Percentiles rank a stretch among this genome's conserved stretches.
These are phyloP conservation scores for Drosophila neonasuta DNA, from an alignment of 2,888 invertebrate genomes.

Conservation along the genomic window DNA sequence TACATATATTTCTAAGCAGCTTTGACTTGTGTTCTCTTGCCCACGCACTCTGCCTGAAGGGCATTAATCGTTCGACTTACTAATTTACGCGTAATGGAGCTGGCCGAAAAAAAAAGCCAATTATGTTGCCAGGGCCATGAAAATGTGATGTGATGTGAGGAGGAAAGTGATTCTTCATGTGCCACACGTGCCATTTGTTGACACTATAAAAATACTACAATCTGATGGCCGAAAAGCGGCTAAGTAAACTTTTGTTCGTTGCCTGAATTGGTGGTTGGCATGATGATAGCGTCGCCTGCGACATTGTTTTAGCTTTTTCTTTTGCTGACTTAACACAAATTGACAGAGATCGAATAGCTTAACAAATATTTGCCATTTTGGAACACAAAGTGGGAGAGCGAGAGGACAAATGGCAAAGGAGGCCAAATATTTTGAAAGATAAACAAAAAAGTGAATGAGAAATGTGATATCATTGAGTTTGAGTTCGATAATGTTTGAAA, in stretches of 20 bases:
- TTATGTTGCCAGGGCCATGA: slow-evolving; percentile 24
- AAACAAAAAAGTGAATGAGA: not conserved
- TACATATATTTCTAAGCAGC: too few relatives aligned
- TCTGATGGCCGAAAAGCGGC: slow-evolving; percentile 42
- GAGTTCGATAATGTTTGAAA: slow-evolving; percentile 1
- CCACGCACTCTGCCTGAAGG: slow-evolving; percentile 11
- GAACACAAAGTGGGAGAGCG: not conserved
- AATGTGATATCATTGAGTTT: not conserved
- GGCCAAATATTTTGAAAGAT: not conserved
- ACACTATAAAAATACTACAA: slow-evolving; percentile 42
- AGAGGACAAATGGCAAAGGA: not conserved
- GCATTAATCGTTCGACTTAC: slow-evolving; percentile 49
- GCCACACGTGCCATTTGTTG: slow-evolving; percentile 52
- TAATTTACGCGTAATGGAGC: slow-evolving; percentile 48
- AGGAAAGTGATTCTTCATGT: slow-evolving; percentile 20
- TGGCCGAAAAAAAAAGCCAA: slow-evolving; percentile 26
- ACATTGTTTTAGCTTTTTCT: slow-evolving; percentile 9
- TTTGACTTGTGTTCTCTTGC: not conserved
- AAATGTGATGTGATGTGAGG: slow-evolving; percentile 6
- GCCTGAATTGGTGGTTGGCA: not conserved
- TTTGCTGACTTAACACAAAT: slow-evolving; percentile 19
- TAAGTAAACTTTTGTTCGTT: slow-evolving; percentile 41
- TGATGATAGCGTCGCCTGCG: not conserved
- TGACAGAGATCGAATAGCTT: slow-evolving; percentile 38
- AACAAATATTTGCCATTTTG: slow-evolving; percentile 15